phyloP scores from a whole-genome alignment of 1,140 invertebrate species.

The Bilobella aurantiaca region DNA sequence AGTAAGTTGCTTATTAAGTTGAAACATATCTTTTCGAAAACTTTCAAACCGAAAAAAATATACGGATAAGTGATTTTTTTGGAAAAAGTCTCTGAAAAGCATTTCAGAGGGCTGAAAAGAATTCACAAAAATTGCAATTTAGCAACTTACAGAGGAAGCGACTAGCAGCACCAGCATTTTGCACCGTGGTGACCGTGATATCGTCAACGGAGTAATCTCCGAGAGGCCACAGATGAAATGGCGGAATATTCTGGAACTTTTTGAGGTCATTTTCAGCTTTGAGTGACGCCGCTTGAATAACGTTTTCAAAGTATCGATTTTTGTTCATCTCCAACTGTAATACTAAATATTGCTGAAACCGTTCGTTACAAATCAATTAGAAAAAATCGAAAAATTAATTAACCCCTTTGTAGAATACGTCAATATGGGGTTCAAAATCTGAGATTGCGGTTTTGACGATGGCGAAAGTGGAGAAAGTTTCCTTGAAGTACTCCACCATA shows the following conservation, averaged over 20 bases:
- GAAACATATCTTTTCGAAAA: too few relatives aligned
- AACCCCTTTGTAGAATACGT: slow-evolving; percentile 2
- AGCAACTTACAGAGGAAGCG: too few relatives aligned
- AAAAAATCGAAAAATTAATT: background rate
- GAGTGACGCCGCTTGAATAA: slow-evolving; percentile 14
- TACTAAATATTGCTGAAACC: too few relatives aligned
- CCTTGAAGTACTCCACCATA: background rate
- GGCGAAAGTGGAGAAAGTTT: background rate
- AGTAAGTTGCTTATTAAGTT: background rate
- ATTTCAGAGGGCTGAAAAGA: too few relatives aligned
- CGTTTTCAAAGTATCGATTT: slow-evolving; percentile 11
- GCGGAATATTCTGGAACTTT: background rate
- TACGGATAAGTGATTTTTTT: too few relatives aligned
- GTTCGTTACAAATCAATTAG: background rate
- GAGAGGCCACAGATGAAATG: slow-evolving; percentile 1
- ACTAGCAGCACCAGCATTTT: background rate
- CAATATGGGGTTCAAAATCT: background rate
- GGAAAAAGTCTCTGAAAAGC: too few relatives aligned
- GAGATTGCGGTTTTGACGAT: background rate
- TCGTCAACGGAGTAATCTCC: background rate
- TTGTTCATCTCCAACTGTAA: slow-evolving; percentile 13
- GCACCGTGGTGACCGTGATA: background rate
- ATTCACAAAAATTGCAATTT: too few relatives aligned
- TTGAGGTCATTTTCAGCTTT: slow-evolving; percentile 16
- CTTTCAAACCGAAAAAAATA: slow-evolving; percentile 4